Evolutionary conservation across 2,888 invertebrate genomes (phyloP), one percentile per base, ranked within the genome.

Genomic region (Eledone cirrhosa): DNA sequence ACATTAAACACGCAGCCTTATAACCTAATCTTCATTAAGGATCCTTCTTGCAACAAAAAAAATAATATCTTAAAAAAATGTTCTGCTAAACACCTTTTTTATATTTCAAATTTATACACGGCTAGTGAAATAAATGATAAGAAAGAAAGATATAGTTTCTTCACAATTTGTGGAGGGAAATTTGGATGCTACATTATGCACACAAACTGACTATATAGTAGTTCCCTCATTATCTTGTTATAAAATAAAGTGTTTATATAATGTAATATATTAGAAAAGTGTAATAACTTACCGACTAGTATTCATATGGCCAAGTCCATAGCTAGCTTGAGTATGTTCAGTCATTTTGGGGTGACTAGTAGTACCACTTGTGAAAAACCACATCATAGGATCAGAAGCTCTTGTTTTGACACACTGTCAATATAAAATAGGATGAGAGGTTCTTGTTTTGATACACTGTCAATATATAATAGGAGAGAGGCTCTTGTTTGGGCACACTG

Each of bases 291-390:
- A 89, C 90, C 85, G 87, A n/a, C 87, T 89, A 33, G 89, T 88
- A 4, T 87, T 82, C 7, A 83, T 81, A 82, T 91, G 91, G 4
- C 90, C 92, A 24, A 91, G 85, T 11, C 91, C 91, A 84, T 91
- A 92, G 77, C 91, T 91, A 63, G 88, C 87, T 81, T 92, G 92
- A 1, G 90, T 87, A 80, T 92, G 92, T 77, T 90, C 90, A 0
- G 91, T 88, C 91, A 92, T 91, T 85, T 92, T 92, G 0, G 92
- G 92, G 19, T 87, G 82, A 7, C 92, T 92, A 7, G 92, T 92
- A 8, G 92, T 92, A 11, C 92, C 92, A 81, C 91, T 91, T 2
- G 92, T 92, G 84, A 92, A 92, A 82, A 90, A 92, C 48, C 91
- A 82, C 29, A 89, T 90, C 86, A 91, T 89, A 11, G 90, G 85